Base-by-base conservation (phyloP, 2,888 invertebrate species). In the Nebria brevicollis region DNA sequence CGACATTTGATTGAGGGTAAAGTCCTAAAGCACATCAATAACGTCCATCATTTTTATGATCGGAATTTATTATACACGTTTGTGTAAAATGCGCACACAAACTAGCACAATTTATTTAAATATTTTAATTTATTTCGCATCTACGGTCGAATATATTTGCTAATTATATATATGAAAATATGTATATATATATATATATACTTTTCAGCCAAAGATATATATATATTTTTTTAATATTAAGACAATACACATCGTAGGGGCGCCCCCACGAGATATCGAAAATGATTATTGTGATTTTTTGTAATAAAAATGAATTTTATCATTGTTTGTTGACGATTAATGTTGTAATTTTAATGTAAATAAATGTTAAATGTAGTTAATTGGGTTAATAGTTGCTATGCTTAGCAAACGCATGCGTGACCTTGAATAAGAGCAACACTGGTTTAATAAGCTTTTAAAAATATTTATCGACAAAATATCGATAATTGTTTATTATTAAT, bases 41-140 rank as follows among this genome's bases (percentile, higher is more conserved):
- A 94, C 85, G 93, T 94, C 4, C 95, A 97, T 87, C 96, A 97
- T 88, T 98, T 98, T 89, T 93, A 94, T 85, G 95, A 98, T 89
- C 92, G 94, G 83, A 93, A 93, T 86, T 91, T 96, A 83, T 92
- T 97, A 15, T 98, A 97, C 87, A 94, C 92, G 20, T 97, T 97
- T 87, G 77, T 81, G 72, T 81, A 81, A 79, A 76, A 20, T 20
- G 20, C 20, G 41, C 64, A 11, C 15, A 68, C 25, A 68, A 68
- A 65, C 7, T n/a, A 65, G 65, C n/a, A 65, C 13, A 65, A 68
- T 68, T 68, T 68, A 68, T 68, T 68, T 68, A 65, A 34, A 34
- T 5, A 4, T 34, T 54, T 54, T 54, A 54, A 54, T 54, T 43
- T 43, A 10, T 8, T 54, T 54, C 34, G 34, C 34, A 2, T 34